These are phyloP conservation scores for Holotrichia oblita DNA, from an alignment of 1,140 invertebrate species.

Conservation along the genomic window DNA sequence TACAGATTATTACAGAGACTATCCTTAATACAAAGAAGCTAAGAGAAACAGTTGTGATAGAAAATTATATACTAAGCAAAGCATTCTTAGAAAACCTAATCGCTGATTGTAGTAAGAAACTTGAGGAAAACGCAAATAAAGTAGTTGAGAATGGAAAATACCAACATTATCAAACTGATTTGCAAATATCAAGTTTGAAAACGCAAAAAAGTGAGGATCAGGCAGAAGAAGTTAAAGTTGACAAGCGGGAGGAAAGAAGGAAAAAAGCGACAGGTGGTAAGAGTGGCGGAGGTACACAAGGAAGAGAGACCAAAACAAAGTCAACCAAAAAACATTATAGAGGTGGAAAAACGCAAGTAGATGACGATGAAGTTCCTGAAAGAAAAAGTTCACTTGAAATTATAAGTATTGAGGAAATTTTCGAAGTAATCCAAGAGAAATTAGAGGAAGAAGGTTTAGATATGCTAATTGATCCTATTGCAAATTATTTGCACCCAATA, in stretches of 20 bases:
- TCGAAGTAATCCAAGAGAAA: slow-evolving; percentile 69
- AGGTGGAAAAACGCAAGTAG: slow-evolving; percentile 65
- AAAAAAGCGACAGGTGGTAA: slow-evolving; percentile 89
- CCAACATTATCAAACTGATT: slow-evolving; percentile 70
- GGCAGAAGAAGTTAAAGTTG: too few species aligned
- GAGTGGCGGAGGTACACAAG: slow-evolving; percentile 89
- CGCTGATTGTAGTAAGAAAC: slow-evolving; percentile 73
- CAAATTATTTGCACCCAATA: slow-evolving; percentile 69
- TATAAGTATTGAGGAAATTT: slow-evolving; percentile 74
- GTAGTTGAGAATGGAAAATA: slow-evolving; percentile 73
- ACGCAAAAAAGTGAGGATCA: slow-evolving; percentile 60
- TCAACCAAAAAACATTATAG: too few species aligned
- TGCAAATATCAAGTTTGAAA: slow-evolving; percentile 63
- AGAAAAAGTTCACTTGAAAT: slow-evolving; percentile 69
- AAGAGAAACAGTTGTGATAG: slow-evolving; percentile 65
- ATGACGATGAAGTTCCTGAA: slow-evolving; percentile 66
- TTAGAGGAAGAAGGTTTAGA: slow-evolving; percentile 74
- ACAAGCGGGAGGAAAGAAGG: slow-evolving; percentile 85
- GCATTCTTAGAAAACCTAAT: slow-evolving; percentile 76
- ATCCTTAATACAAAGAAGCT: slow-evolving; percentile 67
- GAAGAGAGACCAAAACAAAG: slow-evolving; percentile 96
- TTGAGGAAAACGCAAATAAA: slow-evolving; percentile 78
- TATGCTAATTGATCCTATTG: slow-evolving; percentile 68
- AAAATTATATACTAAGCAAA: slow-evolving; percentile 68
- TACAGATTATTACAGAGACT: slow-evolving; percentile 74